Evolutionary conservation across 2,797 vertebrate genomes (phyloP).

Genomic region (Tapera naevia): DNA sequence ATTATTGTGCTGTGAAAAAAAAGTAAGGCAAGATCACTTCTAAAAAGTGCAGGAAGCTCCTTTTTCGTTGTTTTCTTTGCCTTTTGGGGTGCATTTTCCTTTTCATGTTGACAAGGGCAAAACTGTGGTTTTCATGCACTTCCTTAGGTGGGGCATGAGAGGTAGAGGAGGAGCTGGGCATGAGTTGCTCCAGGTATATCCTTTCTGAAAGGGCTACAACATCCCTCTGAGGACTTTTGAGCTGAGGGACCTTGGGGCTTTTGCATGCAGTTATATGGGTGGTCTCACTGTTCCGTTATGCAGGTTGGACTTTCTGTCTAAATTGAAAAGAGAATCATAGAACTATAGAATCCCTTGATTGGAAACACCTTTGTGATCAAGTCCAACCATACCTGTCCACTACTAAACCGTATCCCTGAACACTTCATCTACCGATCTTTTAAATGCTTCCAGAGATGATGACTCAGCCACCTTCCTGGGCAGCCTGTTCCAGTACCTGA

Average conservation of each 20-base stretch:
- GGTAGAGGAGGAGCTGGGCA: neutral
- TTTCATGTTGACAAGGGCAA: neutral
- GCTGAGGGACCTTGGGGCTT: neutral
- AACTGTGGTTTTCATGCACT: neutral
- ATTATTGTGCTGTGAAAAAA: neutral
- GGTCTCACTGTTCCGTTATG: neutral
- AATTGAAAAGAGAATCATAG: neutral
- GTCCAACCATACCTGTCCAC: too few relatives aligned
- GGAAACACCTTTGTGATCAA: too few relatives aligned
- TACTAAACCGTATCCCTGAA: too few relatives aligned
- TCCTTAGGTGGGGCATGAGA: neutral
- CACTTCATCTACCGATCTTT: too few relatives aligned
- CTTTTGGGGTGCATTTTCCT: neutral
- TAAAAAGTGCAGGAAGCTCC: neutral
- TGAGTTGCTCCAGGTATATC: neutral
- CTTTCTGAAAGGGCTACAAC: neutral
- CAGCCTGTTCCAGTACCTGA: too few relatives aligned
- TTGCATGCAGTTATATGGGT: rapidly evolving
- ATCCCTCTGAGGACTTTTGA: neutral
- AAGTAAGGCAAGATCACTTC: neutral
- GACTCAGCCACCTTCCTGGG: too few relatives aligned
- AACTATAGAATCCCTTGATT: too few relatives aligned
- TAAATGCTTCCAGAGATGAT: too few relatives aligned
- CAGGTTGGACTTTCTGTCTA: neutral
- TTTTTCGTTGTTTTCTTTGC: neutral